Evolutionary conservation across 2,113 vertebrate genomes (phyloP).

Genomic region (Silurus asotus): DNA sequence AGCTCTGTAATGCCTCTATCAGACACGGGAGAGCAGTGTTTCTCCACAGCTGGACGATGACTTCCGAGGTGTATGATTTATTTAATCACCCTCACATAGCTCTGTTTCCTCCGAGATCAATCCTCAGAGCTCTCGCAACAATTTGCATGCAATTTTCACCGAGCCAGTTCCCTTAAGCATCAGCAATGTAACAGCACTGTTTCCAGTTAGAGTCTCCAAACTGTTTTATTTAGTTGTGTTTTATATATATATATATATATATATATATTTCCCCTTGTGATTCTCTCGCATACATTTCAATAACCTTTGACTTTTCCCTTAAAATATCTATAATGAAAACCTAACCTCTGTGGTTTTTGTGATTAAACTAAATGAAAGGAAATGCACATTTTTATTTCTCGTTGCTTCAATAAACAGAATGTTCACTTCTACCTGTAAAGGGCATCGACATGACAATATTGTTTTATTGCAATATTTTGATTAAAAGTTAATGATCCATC

Average conservation of each 20-base stretch:
- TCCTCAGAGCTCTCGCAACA: neutral
- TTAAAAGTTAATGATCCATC: neutral
- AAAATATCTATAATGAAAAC: neutral
- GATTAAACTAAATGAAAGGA: neutral
- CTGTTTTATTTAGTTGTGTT: neutral
- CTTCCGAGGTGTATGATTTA: neutral
- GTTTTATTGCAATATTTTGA: neutral
- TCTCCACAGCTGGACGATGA: neutral
- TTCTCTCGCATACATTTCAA: neutral
- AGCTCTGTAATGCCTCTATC: neutral
- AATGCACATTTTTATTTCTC: neutral
- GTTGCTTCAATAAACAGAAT: neutral
- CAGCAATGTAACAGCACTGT: neutral
- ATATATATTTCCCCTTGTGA: constrained; percentile 7
- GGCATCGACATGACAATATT: neutral
- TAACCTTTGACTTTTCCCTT: neutral
- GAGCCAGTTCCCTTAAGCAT: neutral
- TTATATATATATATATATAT: neutral
- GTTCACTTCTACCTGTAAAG: neutral
- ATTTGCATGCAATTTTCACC: constrained; percentile 16
- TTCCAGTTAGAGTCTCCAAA: constrained; percentile 19
- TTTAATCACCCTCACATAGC: neutral
- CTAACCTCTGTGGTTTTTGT: neutral
- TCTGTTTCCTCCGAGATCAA: neutral
- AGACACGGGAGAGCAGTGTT: constrained; percentile 33